Conservation (phyloP, 2,888 invertebrate species). For the Acrocera orbiculus region DNA sequence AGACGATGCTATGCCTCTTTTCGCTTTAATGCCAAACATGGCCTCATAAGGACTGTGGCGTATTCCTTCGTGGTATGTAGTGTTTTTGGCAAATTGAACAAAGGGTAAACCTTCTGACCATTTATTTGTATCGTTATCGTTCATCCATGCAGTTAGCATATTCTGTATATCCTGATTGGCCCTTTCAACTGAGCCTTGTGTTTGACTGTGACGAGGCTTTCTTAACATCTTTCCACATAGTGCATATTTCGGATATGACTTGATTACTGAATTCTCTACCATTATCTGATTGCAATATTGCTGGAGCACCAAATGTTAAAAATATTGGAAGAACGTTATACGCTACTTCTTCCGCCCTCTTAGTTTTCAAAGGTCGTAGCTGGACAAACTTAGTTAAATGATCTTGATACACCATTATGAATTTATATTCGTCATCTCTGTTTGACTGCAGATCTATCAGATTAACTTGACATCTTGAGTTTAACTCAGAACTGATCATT, state of each 20-base stretch:
- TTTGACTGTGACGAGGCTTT: slow-evolving; percentile 19
- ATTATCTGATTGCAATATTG: slow-evolving; percentile 13
- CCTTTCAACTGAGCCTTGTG: slow-evolving; percentile 21
- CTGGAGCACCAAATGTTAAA: slow-evolving; percentile 11
- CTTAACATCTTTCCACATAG: slow-evolving; percentile 20
- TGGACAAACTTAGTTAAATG: slow-evolving; percentile 26
- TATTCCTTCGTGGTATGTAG: slow-evolving; percentile 23
- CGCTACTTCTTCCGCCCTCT: slow-evolving; percentile 23
- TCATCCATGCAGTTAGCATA: slow-evolving; percentile 24
- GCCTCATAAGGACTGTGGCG: slow-evolving; percentile 22
- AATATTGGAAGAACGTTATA: slow-evolving; percentile 18
- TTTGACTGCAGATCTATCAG: slow-evolving; percentile 23
- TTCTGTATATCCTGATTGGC: slow-evolving; percentile 20
- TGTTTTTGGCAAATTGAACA: slow-evolving; percentile 28
- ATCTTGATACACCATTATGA: slow-evolving; percentile 18
- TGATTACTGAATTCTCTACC: slow-evolving; percentile 13
- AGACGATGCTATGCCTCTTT: too few species aligned
- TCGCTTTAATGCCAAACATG: slow-evolving; percentile 19
- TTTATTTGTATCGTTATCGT: slow-evolving; percentile 14
- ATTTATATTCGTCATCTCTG: slow-evolving; percentile 20
- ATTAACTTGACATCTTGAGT: slow-evolving; percentile 22
- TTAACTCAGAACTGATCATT: slow-evolving; percentile 14
- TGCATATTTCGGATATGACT: slow-evolving; percentile 8
- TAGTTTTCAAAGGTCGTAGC: slow-evolving; percentile 20
- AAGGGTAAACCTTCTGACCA: slow-evolving; percentile 28